These are phyloP conservation scores for Strigops habroptila DNA, from an alignment of 2,113 vertebrate genomes.

Conservation along the genomic window DNA sequence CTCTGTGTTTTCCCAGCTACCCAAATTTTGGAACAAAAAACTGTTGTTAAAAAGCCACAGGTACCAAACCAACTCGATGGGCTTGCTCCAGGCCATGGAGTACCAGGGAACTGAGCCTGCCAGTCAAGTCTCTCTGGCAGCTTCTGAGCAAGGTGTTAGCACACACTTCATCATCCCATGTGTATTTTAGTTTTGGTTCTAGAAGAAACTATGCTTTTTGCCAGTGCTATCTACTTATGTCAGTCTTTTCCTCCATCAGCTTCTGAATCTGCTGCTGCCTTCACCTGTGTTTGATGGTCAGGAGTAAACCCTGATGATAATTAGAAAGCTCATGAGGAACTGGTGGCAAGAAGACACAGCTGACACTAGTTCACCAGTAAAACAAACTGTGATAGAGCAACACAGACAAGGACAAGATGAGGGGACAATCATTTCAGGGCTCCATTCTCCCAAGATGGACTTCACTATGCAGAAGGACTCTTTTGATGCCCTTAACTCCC, in stretches of 20 bases:
- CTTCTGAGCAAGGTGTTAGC: not conserved
- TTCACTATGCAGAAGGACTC: not conserved
- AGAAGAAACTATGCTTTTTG: fast-evolving
- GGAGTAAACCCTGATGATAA: not conserved
- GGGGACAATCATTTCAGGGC: no score
- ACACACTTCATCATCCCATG: not conserved
- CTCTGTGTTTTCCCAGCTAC: not conserved
- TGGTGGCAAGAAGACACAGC: not conserved
- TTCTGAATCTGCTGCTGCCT: not conserved
- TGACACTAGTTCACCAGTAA: not conserved
- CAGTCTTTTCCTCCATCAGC: not conserved
- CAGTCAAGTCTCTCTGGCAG: not conserved
- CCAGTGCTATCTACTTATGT: fast-evolving
- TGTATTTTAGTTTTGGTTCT: not conserved
- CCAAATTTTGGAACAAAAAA: not conserved
- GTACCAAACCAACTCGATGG: not conserved
- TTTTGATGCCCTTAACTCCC: not conserved
- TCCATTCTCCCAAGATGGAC: not conserved
- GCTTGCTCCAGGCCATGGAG: fast-evolving
- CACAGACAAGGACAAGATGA: not conserved
- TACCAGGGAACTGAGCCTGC: not conserved
- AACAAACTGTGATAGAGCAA: not conserved
- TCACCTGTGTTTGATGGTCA: not conserved
- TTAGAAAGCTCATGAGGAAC: not conserved
- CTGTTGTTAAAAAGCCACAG: fast-evolving